phyloP scores from a whole-genome alignment of 2,888 invertebrate genomes.

The Eretmocerus hayati region DNA sequence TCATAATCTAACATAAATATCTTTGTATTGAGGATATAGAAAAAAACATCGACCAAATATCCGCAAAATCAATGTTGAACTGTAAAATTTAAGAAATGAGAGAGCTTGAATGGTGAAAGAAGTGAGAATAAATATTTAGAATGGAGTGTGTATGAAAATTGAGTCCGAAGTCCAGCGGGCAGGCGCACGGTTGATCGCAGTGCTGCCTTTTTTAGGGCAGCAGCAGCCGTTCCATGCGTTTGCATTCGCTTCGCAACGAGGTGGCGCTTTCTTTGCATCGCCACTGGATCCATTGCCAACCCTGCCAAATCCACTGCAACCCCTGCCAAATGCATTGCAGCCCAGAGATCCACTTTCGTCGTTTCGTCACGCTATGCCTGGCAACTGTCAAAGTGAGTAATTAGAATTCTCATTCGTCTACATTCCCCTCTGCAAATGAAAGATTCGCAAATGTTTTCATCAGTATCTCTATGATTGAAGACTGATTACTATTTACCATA shows the following conservation, averaged over 20 bases:
- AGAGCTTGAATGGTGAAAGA: too few relatives aligned
- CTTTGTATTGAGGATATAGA: too few relatives aligned
- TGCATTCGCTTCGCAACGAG: slow-evolving; percentile 64
- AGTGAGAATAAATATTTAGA: neutral
- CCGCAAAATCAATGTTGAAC: too few relatives aligned
- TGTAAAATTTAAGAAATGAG: too few relatives aligned
- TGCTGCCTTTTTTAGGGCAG: slow-evolving; percentile 89
- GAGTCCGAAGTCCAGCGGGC: slow-evolving; percentile 51
- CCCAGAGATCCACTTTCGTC: slow-evolving; percentile 76
- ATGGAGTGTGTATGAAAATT: neutral
- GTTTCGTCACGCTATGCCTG: slow-evolving; percentile 84
- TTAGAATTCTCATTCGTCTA: neutral
- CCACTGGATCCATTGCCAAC: slow-evolving; percentile 43
- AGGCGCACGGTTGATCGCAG: slow-evolving; percentile 53
- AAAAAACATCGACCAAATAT: too few relatives aligned
- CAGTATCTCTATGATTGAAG: too few relatives aligned
- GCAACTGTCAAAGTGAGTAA: slow-evolving; percentile 84
- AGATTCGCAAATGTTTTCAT: too few relatives aligned
- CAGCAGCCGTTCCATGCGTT: slow-evolving; percentile 86
- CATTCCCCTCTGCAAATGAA: neutral
- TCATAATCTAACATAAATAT: too few relatives aligned
- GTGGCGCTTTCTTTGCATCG: slow-evolving; percentile 43
- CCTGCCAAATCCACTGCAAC: slow-evolving; percentile 42
- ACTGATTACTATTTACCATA: too few relatives aligned
- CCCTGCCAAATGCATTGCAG: slow-evolving; percentile 53